These are phyloP conservation scores for Poicephalus meyeri DNA, from an alignment of 2,113 vertebrate species.

Conservation along the genomic window DNA sequence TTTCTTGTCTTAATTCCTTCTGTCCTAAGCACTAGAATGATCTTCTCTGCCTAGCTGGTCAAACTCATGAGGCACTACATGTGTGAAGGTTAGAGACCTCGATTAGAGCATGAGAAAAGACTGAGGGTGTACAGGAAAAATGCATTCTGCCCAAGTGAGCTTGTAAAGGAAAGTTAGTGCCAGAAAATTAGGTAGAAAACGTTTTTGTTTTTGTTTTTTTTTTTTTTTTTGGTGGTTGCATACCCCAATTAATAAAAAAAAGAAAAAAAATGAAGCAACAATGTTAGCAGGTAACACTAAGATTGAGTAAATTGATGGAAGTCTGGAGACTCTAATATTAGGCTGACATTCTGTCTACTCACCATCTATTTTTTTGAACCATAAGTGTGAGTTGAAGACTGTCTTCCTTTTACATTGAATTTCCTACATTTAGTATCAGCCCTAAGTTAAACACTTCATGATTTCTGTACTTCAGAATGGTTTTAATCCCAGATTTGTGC, in stretches of 20 bases:
- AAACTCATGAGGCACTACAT: constrained; percentile 27
- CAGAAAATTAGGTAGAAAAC: constrained; percentile 15
- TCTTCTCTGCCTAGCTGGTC: constrained; percentile 56
- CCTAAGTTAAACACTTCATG: background rate
- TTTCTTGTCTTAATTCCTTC: constrained; percentile 27
- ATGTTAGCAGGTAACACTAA: constrained; percentile 7
- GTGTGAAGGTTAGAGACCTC: constrained; percentile 43
- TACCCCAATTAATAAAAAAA: background rate
- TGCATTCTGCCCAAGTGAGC: constrained; percentile 27
- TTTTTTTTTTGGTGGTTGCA: background rate
- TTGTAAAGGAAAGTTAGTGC: background rate
- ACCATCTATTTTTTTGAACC: constrained; percentile 20
- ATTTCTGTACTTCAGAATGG: constrained; percentile 54
- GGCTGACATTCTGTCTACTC: constrained; percentile 41
- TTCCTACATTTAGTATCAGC: constrained; percentile 30
- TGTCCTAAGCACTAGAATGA: constrained; percentile 45
- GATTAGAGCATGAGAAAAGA: constrained; percentile 44
- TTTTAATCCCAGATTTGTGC: constrained; percentile 2
- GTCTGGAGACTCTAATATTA: constrained; percentile 2
- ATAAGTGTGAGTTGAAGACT: constrained; percentile 39
- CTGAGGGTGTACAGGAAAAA: constrained; percentile 36
- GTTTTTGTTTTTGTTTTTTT: background rate
- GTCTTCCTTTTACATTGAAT: constrained; percentile 44
- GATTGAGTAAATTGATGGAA: background rate
- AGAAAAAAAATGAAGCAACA: background rate